Evolutionary conservation across 2,113 vertebrate species (phyloP).

Genomic region (Microcebus jonahi): DNA sequence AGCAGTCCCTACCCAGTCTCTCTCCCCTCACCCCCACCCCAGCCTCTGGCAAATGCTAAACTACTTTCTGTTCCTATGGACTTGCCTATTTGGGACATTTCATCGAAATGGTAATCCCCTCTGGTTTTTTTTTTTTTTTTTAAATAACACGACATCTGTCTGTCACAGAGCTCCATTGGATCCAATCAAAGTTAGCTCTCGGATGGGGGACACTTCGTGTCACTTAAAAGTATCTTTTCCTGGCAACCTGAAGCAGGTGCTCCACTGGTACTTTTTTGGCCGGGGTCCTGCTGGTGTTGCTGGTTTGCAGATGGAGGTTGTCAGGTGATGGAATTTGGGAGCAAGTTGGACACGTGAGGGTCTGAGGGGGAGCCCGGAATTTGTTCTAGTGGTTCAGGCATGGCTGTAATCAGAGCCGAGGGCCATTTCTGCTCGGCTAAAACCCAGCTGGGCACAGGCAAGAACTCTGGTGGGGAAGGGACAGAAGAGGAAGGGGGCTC

Average conservation of each 20-base stretch:
- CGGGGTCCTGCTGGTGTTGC: conserved; percentile 29
- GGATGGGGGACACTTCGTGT: background rate
- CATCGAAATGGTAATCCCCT: background rate
- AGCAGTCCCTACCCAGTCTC: too few species aligned
- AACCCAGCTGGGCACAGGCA: background rate
- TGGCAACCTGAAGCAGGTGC: conserved; percentile 15
- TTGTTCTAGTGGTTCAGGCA: background rate
- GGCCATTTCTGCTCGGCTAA: background rate
- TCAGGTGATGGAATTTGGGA: conserved; percentile 53
- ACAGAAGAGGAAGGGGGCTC: background rate
- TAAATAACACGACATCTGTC: background rate
- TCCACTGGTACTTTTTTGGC: conserved; percentile 37
- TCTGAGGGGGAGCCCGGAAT: conserved; percentile 24
- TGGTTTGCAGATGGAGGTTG: conserved; percentile 39
- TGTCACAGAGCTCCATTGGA: background rate
- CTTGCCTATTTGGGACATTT: background rate
- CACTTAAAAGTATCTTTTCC: conserved; percentile 13
- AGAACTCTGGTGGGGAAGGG: background rate
- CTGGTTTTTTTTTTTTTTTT: background rate
- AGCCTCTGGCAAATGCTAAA: background rate
- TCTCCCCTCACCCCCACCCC: background rate
- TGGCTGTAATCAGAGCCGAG: conserved; percentile 14
- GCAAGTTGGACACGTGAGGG: conserved; percentile 22
- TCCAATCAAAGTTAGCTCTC: conserved; percentile 30
- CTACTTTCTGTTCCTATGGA: background rate